Evolutionary conservation across 2,888 invertebrate genomes (phyloP).

Genomic region (Brenthis hecate): DNA sequence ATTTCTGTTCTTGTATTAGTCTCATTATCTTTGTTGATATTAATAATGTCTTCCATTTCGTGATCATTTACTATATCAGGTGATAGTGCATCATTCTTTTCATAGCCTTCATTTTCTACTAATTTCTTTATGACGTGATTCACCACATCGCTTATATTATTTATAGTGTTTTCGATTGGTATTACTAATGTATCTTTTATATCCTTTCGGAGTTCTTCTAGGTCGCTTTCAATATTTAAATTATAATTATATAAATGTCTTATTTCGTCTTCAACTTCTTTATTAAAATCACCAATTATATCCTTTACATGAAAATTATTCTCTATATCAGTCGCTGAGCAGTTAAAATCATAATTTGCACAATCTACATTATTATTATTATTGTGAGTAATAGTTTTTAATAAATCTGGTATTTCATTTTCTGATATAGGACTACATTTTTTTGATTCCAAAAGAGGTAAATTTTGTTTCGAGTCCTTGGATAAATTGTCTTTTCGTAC

Average conservation of each 20-base stretch:
- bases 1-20: constrained; percentile 68
- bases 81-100: constrained; percentile 47
- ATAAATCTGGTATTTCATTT: constrained; percentile 71
- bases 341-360: constrained; percentile 57
- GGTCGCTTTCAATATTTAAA: constrained; percentile 73
- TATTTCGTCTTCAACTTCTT: constrained; percentile 83
- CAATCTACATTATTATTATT: constrained; percentile 65
- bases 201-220: constrained; percentile 75
- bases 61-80: constrained; percentile 41
- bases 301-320: constrained; percentile 75
- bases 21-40: constrained; percentile 67
- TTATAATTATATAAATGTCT: constrained; percentile 75
- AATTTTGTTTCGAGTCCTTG: constrained; percentile 28
- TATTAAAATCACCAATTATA: constrained; percentile 83
- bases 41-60: constrained; percentile 50
- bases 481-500: constrained; percentile 1
- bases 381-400: constrained; percentile 70
- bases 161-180: constrained; percentile 77
- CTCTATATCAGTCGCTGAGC: constrained; percentile 70
- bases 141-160: constrained; percentile 78
- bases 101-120: constrained; percentile 60
- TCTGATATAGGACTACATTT: constrained; percentile 45
- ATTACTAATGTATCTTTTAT: constrained; percentile 76
- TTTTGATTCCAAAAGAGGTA: constrained; percentile 43
- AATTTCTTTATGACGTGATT: constrained; percentile 78